Conservation (phyloP, 2,888 invertebrate genomes). For the Aproaerema taeniolella region DNA sequence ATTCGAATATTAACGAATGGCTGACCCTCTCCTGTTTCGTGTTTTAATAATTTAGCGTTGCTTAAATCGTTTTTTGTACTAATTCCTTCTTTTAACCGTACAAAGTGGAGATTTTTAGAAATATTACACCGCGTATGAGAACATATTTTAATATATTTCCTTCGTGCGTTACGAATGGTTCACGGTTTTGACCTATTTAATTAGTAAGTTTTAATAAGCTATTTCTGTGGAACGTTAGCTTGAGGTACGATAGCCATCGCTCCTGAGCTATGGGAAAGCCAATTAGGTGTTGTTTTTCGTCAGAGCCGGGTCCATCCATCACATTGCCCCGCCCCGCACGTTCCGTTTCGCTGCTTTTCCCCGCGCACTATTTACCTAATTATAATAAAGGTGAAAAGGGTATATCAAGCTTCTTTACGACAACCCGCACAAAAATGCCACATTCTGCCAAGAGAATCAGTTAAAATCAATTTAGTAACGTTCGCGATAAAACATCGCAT, state of each 20-base stretch:
- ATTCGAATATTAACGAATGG: constrained; percentile 49
- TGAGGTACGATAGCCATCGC: constrained; percentile 42
- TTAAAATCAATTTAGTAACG: too few relatives aligned
- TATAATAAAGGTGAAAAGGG: constrained; percentile 23
- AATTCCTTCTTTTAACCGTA: constrained; percentile 27
- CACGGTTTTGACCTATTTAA: constrained; percentile 25
- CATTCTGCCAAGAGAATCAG: too few relatives aligned
- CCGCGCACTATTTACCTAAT: constrained; percentile 29
- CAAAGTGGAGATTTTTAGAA: constrained; percentile 27
- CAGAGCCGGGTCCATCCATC: constrained; percentile 59
- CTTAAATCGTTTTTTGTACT: constrained; percentile 44
- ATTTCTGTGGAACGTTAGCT: constrained; percentile 25
- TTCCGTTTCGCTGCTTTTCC: constrained; percentile 42
- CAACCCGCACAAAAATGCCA: too few relatives aligned
- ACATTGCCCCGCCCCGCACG: constrained; percentile 51
- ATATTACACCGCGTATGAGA: constrained; percentile 6
- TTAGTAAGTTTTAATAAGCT: constrained; percentile 24
- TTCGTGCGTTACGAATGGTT: constrained; percentile 5
- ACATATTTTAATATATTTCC: constrained; percentile 4
- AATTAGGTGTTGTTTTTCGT: constrained; percentile 66
- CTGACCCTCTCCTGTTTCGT: constrained; percentile 27
- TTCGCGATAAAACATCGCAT: too few relatives aligned
- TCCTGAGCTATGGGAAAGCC: constrained; percentile 54
- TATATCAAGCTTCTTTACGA: too few relatives aligned
- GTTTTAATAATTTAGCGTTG: constrained; percentile 55